A percentile compares a stretch with the other conserved stretches of the same genome.
phyloP scores from a whole-genome alignment of 30 jellyfish, hydroid and myxozoan genomes.

The Rhopilema esculentum region DNA sequence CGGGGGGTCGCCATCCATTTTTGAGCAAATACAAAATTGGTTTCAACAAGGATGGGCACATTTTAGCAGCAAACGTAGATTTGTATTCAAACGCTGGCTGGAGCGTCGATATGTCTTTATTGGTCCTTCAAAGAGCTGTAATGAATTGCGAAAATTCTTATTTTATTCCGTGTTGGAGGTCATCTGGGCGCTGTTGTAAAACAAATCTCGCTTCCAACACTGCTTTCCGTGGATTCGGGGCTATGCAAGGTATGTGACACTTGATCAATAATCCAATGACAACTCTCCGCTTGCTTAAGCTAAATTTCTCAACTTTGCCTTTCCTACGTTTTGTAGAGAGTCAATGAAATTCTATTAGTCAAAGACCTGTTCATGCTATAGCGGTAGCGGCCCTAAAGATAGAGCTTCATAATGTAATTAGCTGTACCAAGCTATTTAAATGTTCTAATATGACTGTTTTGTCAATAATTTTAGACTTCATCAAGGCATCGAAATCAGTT shows the following conservation, averaged over 20 bases:
- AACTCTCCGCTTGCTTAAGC: background rate
- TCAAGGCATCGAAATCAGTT: too few relatives aligned
- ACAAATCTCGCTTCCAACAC: constrained; percentile 47
- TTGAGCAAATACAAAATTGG: constrained; percentile 43
- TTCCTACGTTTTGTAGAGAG: too few relatives aligned
- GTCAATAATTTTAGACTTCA: too few relatives aligned
- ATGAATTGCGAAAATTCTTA: background rate
- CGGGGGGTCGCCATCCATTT: constrained; percentile 43
- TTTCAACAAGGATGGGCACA: constrained; percentile 40
- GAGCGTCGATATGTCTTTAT: constrained; percentile 30
- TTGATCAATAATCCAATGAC: too few relatives aligned
- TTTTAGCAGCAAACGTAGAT: constrained; percentile 8
- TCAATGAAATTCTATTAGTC: too few relatives aligned
- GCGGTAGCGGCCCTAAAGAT: too few relatives aligned
- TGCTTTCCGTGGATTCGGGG: constrained; percentile 54
- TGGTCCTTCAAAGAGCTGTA: background rate
- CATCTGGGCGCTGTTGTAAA: constrained; percentile 11
- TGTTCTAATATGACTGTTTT: too few relatives aligned
- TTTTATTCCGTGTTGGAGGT: constrained; percentile 11
- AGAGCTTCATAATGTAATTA: too few relatives aligned
- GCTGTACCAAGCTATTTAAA: too few relatives aligned
- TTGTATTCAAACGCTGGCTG: constrained; percentile 42
- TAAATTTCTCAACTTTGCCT: too few relatives aligned
- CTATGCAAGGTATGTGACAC: constrained; percentile 32
- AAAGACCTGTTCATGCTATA: too few relatives aligned